Evolutionary conservation across 2,113 vertebrate genomes (phyloP).

Genomic region (Cyanocitta stelleri): DNA sequence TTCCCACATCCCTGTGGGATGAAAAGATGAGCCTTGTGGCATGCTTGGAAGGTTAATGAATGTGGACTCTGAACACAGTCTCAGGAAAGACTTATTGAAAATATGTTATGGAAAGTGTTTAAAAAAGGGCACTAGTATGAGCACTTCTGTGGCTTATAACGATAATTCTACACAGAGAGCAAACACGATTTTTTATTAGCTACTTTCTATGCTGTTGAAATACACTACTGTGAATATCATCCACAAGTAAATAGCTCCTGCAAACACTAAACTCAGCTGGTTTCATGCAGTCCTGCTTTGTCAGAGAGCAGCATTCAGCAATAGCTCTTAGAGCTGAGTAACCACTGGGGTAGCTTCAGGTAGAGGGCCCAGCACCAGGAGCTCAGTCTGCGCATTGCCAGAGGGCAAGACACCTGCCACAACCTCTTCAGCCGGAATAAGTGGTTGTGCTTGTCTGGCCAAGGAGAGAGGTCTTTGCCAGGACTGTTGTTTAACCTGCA

Average conservation of each 20-base stretch:
- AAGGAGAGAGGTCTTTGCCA: background rate
- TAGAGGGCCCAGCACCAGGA: background rate
- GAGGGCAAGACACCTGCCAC: background rate
- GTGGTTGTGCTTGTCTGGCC: background rate
- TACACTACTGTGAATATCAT: background rate
- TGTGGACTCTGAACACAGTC: background rate
- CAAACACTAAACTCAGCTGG: background rate
- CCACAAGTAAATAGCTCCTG: background rate
- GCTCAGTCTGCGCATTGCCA: background rate
- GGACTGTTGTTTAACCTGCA: background rate
- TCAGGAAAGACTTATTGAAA: background rate
- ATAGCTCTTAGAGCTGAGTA: background rate
- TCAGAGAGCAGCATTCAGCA: background rate
- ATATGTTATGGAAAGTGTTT: background rate
- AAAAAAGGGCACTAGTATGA: background rate
- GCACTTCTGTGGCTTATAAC: background rate
- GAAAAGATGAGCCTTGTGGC: conserved; percentile 25
- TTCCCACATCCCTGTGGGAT: conserved; percentile 7
- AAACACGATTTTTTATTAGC: background rate
- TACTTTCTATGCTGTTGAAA: background rate
- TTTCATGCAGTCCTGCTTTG: background rate
- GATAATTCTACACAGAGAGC: background rate
- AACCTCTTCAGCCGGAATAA: background rate
- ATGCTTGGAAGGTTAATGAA: conserved; percentile 26
- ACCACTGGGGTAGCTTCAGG: background rate